Evolutionary conservation across 2,113 vertebrate species (phyloP).

Genomic region (Pteronura brasiliensis): DNA sequence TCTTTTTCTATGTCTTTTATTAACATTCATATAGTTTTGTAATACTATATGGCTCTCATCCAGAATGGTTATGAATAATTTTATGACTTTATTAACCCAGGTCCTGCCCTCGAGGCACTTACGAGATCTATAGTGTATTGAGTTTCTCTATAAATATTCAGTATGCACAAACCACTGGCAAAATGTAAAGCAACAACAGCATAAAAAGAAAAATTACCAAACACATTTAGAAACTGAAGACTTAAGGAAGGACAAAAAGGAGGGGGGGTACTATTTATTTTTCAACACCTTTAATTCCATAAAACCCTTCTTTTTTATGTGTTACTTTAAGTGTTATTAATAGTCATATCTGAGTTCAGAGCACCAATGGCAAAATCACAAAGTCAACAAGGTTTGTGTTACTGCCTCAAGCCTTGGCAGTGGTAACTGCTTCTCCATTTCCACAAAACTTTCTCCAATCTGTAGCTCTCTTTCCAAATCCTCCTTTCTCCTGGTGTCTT

Average conservation of each 20-base stretch:
- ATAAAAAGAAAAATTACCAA: slow-evolving; percentile 70
- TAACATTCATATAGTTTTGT: slow-evolving; percentile 68
- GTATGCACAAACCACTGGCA: slow-evolving; percentile 52
- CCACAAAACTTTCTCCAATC: not conserved
- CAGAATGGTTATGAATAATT: slow-evolving; percentile 74
- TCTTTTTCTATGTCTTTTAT: slow-evolving; percentile 65
- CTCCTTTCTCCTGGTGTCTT: not conserved
- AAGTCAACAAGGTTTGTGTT: slow-evolving; percentile 24
- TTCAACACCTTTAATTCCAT: slow-evolving; percentile 30
- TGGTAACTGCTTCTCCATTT: not conserved
- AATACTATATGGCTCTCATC: slow-evolving; percentile 54
- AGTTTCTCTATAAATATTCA: slow-evolving; percentile 74
- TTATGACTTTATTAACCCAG: slow-evolving; percentile 73
- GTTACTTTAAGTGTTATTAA: slow-evolving; percentile 53
- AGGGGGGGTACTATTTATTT: slow-evolving; percentile 52
- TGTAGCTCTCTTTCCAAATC: not conserved
- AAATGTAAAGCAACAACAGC: slow-evolving; percentile 51
- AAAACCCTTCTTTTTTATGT: slow-evolving; percentile 41
- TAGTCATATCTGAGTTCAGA: not conserved
- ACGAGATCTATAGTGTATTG: slow-evolving; percentile 63
- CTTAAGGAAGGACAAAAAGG: slow-evolving; percentile 43
- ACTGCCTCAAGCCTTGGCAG: not conserved
- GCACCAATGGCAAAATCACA: not conserved
- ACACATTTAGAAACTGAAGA: slow-evolving; percentile 51
- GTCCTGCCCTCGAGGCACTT: slow-evolving; percentile 70